These are phyloP conservation scores for Parapsyche elsis DNA, from an alignment of 1,140 invertebrate genomes.

Conservation along the genomic window DNA sequence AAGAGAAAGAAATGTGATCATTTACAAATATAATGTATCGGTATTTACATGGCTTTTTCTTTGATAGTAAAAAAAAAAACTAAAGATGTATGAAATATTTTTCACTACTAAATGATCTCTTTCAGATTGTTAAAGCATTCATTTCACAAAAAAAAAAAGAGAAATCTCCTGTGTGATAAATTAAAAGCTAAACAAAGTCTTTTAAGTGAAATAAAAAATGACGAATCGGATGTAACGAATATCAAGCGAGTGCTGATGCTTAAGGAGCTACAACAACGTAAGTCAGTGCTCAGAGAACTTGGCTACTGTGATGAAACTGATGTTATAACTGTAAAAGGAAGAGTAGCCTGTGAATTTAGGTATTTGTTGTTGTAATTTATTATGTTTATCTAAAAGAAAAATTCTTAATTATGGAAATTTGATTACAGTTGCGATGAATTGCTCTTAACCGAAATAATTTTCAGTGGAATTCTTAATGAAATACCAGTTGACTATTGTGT, in stretches of 20 bases:
- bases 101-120: background rate
- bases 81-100: too few species aligned
- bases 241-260: conserved; percentile 60
- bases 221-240: conserved; percentile 57
- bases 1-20: too few species aligned
- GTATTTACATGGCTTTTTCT: conserved; percentile 8
- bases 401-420: conserved; percentile 35
- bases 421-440: conserved; percentile 90
- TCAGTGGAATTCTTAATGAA: conserved; percentile 94
- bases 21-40: too few species aligned
- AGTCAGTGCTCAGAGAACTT: conserved; percentile 90
- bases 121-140: conserved; percentile 16
- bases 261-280: conserved; percentile 96
- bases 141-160: conserved; percentile 33
- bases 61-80: too few species aligned
- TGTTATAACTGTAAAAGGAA: conserved; percentile 96
- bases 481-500: conserved; percentile 85
- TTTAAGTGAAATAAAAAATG: background rate
- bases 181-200: conserved; percentile 9
- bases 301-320: conserved; percentile 94
- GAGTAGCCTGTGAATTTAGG: conserved; percentile 97
- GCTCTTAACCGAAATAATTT: conserved; percentile 97
- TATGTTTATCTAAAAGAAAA: background rate
- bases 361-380: conserved; percentile 29
- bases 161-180: background rate